Evolutionary conservation across 2,888 invertebrate species (phyloP).

Genomic region (Eupeodes latifasciatus): DNA sequence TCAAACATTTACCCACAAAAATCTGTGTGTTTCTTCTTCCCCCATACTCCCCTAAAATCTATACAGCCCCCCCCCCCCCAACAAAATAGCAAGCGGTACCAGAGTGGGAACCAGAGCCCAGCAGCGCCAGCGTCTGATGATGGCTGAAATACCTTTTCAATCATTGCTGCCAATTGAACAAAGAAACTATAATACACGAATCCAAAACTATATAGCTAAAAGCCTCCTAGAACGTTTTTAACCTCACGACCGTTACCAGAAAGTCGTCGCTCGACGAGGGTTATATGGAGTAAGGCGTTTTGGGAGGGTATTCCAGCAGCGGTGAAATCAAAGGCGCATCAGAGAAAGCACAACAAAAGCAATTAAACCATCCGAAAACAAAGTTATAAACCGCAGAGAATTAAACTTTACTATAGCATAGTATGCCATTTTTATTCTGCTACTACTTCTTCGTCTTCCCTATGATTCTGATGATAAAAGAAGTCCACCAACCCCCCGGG

Average conservation of each 20-base stretch:
- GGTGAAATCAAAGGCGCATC: constrained; percentile 67
- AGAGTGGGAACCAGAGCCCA: too few species aligned
- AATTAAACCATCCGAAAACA: constrained; percentile 75
- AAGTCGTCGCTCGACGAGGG: not conserved
- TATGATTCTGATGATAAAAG: constrained; percentile 8
- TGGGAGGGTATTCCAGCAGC: not conserved
- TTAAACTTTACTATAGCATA: constrained; percentile 55
- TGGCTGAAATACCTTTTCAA: constrained; percentile 71
- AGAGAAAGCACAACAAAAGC: constrained; percentile 74
- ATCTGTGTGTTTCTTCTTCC: constrained; percentile 13
- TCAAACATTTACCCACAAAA: constrained; percentile 50
- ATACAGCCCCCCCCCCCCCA: too few species aligned
- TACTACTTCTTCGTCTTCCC: not conserved
- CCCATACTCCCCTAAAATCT: not conserved
- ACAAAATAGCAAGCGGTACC: too few species aligned
- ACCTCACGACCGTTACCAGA: constrained; percentile 43
- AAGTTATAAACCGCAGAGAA: constrained; percentile 75
- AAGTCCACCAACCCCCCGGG: constrained; percentile 10
- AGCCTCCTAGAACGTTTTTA: constrained; percentile 33
- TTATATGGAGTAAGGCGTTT: too few species aligned
- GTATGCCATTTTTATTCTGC: not conserved
- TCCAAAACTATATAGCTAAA: constrained; percentile 47
- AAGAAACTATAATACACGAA: constrained; percentile 53
- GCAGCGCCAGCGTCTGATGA: not conserved
- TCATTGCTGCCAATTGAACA: constrained; percentile 58